Evolutionary conservation across 1,140 invertebrate species (phyloP), one percentile per base, ranked within the genome.

Genomic region (Microplitis demolitor): DNA sequence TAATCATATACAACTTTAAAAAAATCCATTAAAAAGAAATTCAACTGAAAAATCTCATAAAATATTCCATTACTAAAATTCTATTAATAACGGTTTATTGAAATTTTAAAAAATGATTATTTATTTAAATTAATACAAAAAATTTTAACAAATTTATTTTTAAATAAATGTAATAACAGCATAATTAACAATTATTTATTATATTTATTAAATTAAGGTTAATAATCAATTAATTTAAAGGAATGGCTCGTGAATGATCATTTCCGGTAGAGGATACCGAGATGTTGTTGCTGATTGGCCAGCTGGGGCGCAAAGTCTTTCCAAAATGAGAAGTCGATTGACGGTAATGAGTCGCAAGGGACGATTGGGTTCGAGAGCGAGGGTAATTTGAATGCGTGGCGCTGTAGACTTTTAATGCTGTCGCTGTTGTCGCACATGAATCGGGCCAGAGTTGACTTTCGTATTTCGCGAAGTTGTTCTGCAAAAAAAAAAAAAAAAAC

Each of bases 381-480:
- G 72, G 92, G 87, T 71, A 86, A 83, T 79, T 87, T 78, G 78
- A 93, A 93, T 31, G 89, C 91, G 81, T 81, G 80, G 3, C 89
- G 91, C 85, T 97, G 97, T 87, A 97, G 93, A 1, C 88, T 86
- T 66, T 88, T 83, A 45, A 96, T 89, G 61, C 92, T 87, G 77
- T 96, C 92, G 4, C 91, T 91, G 79, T 97, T 98, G 79, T 97
- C 94, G 81, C 97, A 99, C 31, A 98, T 84, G 4, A 98, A 84
- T 69, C 94, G 89, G 0, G 96, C 92, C 72, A 98, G 90, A 60
- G 90, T 93, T 0, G 91, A 87, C 81, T 97, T 96, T 11, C 95
- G 89, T 73, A 99, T 92, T 87, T 97, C 94, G 53, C 88, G 88
- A 4, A 98, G 84, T 92, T 98, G 96, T 78, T 93, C 94, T 95